Evolutionary conservation across 2,888 invertebrate species (phyloP), one percentile per base, ranked within the genome.

Genomic region (Caenorhabditis sp.): DNA sequence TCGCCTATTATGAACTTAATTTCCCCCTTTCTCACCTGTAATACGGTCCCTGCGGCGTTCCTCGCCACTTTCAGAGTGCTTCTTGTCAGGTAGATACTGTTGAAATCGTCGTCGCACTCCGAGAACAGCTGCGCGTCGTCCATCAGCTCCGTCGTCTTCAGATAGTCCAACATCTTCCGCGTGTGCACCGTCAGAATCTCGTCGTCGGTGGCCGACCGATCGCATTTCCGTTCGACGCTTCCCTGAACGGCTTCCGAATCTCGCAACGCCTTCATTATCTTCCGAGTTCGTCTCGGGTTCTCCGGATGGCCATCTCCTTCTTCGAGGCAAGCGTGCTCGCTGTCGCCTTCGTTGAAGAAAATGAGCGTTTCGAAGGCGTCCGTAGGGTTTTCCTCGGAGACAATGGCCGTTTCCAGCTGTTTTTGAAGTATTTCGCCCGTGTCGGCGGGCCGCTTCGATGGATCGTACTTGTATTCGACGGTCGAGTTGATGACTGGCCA

Each of bases 61-160:
- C 15, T 32, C 0, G 83, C 77, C 22, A 73, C 77, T 20, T 68
- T 48, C 22, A 68, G 50, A 0, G 81, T 71, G 32, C 59, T 32
- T 8, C 39, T 39, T 15, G 74, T 77, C 20, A 78, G 37, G 56
- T 61, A 83, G 37, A 83, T 77, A n/a, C 78, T 77, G 37, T 80
- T 55, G 20, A 70, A 43, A 11, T 66, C 30, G 9, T 58, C 58
- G 26, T 48, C 59, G 1, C 45, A 55, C 7, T 55, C 39, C 11
- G 55, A 53, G 27, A 68, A 41, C 32, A 81, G 55, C 24, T 79
- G 71, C 22, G 66, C 73, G 3, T 68, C 35, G 2, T 24, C 46
- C 78, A 75, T 68, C 15, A 35, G 32, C 15, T 58, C 52, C 0
- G 58, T 59, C 27, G 9, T 65, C 71, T 65, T 61, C 37, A 71